Base-by-base conservation (phyloP, 2,797 vertebrate genomes). In the Champsocephalus gunnari region DNA sequence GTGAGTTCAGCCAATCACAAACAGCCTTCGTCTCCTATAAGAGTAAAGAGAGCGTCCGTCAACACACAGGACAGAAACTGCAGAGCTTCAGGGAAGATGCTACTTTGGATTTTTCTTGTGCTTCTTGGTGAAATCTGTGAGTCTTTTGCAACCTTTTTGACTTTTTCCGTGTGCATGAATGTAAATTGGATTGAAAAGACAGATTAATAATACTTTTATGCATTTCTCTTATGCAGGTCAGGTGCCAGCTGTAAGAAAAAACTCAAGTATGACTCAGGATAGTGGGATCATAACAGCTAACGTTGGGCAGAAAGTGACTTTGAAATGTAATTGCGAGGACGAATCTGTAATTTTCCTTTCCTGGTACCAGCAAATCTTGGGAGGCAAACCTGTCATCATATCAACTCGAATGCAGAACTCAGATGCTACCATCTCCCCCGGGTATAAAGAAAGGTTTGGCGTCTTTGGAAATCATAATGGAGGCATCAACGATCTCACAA, bases 321-420 rank as follows among this genome's bases (percentile, higher is more conserved):
- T 93, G 32, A 1, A 10, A 32, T 94, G 92, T 51, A 9, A 14
- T 48, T 92, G 59, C 70, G 7, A 43, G 17, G 28, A 58, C 43
- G 3, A 80, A 12, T 24, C 9, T 19, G 64, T 84, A 12, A 87
- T 77, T 58, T 85, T 77, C 60, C 34, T 90, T 17, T 87, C 71
- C 38, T 94, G 92, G 92, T 93, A 92, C 65, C 89, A 88, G 49
- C 91, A 93, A 65, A 83, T 50, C 7, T 45, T 86, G 32, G 90
- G 86, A 50, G 71, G 71, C 5, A 92, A 88, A 60, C 93, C 90
- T 71, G 8, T 58, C 1, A 45, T 92, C 6, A 66, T 94, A 66
- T 80, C 84, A n/a, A 79, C 43, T 28, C 57, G 64, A 32, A 85
- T 91, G 73, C 87, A 54, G 54, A 57, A 74, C 0, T 0, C 0